Percentiles rank a stretch among this genome's conserved stretches.
These are phyloP conservation scores for Corticium candelabrum DNA, from an alignment of 37 sponge, comb jelly and placozoan genomes.

Conservation along the genomic window DNA sequence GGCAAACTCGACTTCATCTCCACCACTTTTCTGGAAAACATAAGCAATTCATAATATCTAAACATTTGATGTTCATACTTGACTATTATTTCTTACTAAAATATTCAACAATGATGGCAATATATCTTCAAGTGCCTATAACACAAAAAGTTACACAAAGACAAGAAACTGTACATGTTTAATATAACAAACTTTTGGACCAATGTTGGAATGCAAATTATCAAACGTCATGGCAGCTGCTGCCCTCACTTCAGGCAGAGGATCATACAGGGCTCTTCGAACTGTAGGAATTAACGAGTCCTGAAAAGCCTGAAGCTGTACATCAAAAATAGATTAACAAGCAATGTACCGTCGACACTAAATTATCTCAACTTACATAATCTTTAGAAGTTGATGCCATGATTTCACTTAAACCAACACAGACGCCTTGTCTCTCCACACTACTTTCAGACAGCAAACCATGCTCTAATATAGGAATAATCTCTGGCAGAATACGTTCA, in stretches of 20 bases:
- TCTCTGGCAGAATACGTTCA: conserved; percentile 87
- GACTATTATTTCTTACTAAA: conserved; percentile 13
- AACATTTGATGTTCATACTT: neutral
- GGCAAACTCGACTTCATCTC: conserved; percentile 48
- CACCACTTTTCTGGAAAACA: conserved; percentile 21
- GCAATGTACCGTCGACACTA: neutral
- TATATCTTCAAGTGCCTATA: conserved; percentile 74
- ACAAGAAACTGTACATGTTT: too few relatives aligned
- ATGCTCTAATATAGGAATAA: conserved; percentile 84
- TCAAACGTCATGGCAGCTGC: conserved; percentile 92
- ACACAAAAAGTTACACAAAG: too few relatives aligned
- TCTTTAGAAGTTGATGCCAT: conserved; percentile 79
- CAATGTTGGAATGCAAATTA: conserved; percentile 73
- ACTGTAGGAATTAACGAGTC: conserved; percentile 75
- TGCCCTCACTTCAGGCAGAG: conserved; percentile 56
- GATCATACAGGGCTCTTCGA: conserved; percentile 64
- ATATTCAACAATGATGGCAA: conserved; percentile 55
- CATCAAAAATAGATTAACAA: neutral
- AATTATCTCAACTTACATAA: conserved; percentile 20
- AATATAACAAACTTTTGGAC: too few relatives aligned
- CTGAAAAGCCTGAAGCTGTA: conserved; percentile 53
- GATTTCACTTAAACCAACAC: conserved; percentile 93
- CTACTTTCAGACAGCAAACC: conserved; percentile 36
- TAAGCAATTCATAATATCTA: neutral
- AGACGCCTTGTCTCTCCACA: conserved; percentile 91